Evolutionary conservation across 1,140 invertebrate species (phyloP).

Genomic region (Drosophila takahashii): DNA sequence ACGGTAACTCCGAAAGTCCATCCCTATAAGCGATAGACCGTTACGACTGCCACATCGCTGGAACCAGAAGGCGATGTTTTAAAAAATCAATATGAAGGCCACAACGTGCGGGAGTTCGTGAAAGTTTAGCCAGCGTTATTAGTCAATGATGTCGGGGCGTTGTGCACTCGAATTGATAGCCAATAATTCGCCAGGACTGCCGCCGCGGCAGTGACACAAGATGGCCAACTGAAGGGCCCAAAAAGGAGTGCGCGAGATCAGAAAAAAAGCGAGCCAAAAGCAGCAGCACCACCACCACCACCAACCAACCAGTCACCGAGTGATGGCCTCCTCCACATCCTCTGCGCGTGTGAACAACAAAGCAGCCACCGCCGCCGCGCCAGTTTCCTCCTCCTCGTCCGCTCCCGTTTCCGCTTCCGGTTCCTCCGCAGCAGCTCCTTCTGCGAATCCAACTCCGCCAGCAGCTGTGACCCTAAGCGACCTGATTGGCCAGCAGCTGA

Average conservation of each 20-base stretch:
- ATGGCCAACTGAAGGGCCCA: constrained; percentile 42
- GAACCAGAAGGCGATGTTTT: constrained; percentile 6
- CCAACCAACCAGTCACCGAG: constrained; percentile 26
- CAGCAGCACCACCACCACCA: constrained; percentile 9
- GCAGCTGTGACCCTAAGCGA: constrained; percentile 50
- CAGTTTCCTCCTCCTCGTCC: constrained; percentile 12
- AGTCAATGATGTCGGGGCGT: constrained; percentile 50
- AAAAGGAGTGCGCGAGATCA: constrained; percentile 22
- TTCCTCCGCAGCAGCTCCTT: constrained; percentile 7
- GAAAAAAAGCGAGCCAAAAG: constrained; percentile 29
- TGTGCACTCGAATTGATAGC: constrained; percentile 45
- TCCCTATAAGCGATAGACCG: constrained; percentile 9
- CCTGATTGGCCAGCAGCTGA: constrained; percentile 60
- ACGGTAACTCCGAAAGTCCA: neutral
- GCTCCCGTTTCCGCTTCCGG: constrained; percentile 7
- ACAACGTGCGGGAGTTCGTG: constrained; percentile 53
- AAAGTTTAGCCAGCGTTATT: constrained; percentile 46
- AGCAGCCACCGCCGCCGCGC: constrained; percentile 4
- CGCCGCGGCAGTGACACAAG: constrained; percentile 47
- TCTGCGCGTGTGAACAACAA: constrained; percentile 60
- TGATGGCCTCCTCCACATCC: constrained; percentile 62
- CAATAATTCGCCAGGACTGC: constrained; percentile 36
- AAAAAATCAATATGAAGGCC: constrained; percentile 60
- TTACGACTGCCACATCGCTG: constrained; percentile 10
- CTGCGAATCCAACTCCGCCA: constrained; percentile 6